phyloP scores from a whole-genome alignment of 2,888 invertebrate species.

The Standfussiana lucernea region DNA sequence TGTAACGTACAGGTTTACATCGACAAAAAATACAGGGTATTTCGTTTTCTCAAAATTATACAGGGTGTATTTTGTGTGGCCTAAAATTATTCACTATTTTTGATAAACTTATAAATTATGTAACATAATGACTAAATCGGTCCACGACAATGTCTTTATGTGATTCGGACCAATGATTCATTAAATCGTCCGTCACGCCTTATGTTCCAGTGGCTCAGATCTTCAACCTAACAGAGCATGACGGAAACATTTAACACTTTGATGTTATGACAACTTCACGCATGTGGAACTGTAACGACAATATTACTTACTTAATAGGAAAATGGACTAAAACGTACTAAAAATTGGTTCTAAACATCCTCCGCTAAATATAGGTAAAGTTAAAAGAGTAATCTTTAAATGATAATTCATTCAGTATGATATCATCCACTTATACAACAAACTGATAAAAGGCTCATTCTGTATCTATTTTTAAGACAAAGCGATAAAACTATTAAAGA shows the following conservation, averaged over 20 bases:
- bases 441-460: background rate
- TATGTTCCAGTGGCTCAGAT: conserved; percentile 44
- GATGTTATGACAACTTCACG: conserved; percentile 48
- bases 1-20: too few species aligned
- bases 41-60: background rate
- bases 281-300: conserved; percentile 29
- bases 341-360: background rate
- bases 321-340: conserved; percentile 13
- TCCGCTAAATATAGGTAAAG: conserved; percentile 3
- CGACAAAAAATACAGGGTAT: background rate
- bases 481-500: background rate
- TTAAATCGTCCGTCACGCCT: conserved; percentile 51
- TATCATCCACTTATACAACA: conserved; percentile 27
- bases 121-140: conserved; percentile 27
- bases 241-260: conserved; percentile 56
- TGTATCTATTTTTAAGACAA: background rate
- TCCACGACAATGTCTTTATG: conserved; percentile 12
- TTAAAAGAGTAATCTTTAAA: conserved; percentile 5
- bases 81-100: background rate
- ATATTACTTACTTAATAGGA: conserved; percentile 38
- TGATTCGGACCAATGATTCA: conserved; percentile 48
- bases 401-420: conserved; percentile 23
- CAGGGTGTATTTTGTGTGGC: background rate
- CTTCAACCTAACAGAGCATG: conserved; percentile 47
- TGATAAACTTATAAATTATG: background rate